Conservation (phyloP, 2,797 vertebrate species). For the Xenentodon cancila region DNA sequence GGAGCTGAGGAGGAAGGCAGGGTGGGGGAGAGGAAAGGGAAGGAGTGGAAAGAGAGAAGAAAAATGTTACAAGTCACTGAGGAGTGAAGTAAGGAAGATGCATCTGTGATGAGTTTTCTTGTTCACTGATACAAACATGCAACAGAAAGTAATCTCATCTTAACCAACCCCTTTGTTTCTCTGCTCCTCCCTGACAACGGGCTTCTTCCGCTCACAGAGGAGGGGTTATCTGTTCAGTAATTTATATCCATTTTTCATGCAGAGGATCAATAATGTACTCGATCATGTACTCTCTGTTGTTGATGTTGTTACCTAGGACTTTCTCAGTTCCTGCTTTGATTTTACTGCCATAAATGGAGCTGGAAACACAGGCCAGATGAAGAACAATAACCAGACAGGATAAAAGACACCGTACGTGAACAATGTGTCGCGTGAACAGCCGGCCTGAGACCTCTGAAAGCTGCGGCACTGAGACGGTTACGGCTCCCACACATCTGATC, state of each 20-base stretch:
- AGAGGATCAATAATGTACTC: conserved; percentile 77
- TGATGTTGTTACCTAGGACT: conserved; percentile 48
- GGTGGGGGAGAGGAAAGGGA: not conserved
- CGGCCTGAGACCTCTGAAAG: too few species aligned
- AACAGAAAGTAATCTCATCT: conserved; percentile 45
- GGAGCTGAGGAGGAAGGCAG: conserved; percentile 26
- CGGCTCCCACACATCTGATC: conserved; percentile 34
- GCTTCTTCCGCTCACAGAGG: conserved; percentile 45
- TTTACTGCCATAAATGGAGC: conserved; percentile 26
- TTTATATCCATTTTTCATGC: conserved; percentile 67
- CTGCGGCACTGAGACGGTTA: too few species aligned
- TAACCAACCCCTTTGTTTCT: conserved; percentile 13
- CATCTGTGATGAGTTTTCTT: conserved; percentile 43
- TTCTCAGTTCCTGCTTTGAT: conserved; percentile 33
- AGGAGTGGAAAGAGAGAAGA: conserved; percentile 21
- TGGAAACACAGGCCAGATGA: not conserved
- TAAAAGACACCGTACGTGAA: conserved; percentile 16
- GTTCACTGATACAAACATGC: conserved; percentile 37
- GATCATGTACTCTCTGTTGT: conserved; percentile 59
- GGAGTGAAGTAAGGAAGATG: conserved; percentile 36
- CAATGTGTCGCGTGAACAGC: conserved; percentile 8
- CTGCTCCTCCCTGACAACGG: conserved; percentile 44
- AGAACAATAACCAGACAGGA: not conserved
- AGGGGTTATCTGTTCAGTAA: conserved; percentile 68
- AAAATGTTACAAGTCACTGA: conserved; percentile 30